Evolutionary conservation across 2,797 vertebrate species (phyloP).

Genomic region (Erithacus rubecula): DNA sequence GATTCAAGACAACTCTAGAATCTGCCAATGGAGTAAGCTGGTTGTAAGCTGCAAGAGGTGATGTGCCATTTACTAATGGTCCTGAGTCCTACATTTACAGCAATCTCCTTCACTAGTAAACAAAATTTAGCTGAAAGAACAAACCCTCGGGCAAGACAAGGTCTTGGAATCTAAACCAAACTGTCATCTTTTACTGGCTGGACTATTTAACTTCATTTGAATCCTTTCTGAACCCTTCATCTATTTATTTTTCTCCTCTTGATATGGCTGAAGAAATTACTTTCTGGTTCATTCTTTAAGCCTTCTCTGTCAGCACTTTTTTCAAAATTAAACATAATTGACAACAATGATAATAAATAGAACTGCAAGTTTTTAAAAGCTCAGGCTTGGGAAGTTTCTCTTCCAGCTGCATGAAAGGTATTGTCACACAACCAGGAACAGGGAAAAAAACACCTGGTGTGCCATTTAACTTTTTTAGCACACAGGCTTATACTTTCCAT

Average conservation of each 20-base stretch:
- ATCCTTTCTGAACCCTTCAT: not conserved
- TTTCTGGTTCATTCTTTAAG: not conserved
- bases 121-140: not conserved
- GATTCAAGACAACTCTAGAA: not conserved
- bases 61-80: not conserved
- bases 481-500: not conserved
- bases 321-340: conserved; percentile 9
- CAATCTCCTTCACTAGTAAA: not conserved
- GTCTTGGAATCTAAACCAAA: not conserved
- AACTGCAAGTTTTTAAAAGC: not conserved
- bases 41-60: not conserved
- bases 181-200: not conserved
- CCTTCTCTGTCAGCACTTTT: not conserved
- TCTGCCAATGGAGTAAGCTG: not conserved
- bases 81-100: not conserved
- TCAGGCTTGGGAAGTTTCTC: not conserved
- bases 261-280: not conserved
- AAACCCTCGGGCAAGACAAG: not conserved
- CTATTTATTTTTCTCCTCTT: not conserved
- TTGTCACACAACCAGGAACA: not conserved
- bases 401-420: not conserved
- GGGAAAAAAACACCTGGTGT: not conserved
- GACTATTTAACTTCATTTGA: not conserved
- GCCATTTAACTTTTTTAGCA: not conserved
- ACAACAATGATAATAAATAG: not conserved